A percentile compares a stretch with the other conserved stretches of the same genome.
Evolutionary conservation across 2,797 vertebrate genomes (phyloP).

Genomic region (Myioborus melanocephalus): DNA sequence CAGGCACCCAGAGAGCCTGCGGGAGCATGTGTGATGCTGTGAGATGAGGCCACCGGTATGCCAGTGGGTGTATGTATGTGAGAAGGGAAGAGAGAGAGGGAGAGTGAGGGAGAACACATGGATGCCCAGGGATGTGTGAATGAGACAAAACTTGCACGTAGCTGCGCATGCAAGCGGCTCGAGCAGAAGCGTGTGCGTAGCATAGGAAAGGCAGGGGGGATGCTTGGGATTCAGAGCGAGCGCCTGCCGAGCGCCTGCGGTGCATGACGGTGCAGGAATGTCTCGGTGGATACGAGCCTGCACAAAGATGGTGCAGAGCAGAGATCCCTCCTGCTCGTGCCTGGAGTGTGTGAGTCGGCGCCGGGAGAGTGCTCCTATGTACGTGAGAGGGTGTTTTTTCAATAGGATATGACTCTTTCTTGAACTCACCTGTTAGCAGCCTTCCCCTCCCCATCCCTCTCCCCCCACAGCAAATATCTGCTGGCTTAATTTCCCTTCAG

Average conservation of each 20-base stretch:
- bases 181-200: neutral
- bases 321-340: conserved; percentile 13
- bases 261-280: conserved; percentile 60
- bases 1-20: neutral
- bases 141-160: conserved; percentile 35
- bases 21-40: conserved; percentile 31
- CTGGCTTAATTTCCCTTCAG: conserved; percentile 54
- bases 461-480: conserved; percentile 16
- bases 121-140: conserved; percentile 50
- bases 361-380: accelerated
- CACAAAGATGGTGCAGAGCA: conserved; percentile 49
- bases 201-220: conserved; percentile 30
- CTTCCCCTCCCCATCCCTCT: neutral
- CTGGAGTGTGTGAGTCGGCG: neutral
- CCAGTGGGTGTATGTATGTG: conserved; percentile 11
- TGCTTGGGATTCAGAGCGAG: conserved; percentile 53
- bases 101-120: conserved; percentile 57
- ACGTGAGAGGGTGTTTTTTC: conserved; percentile 10
- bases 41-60: conserved; percentile 28
- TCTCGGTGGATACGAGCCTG: neutral
- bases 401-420: conserved; percentile 44
- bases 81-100: conserved; percentile 47
- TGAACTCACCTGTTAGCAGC: conserved; percentile 66
- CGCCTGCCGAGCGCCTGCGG: neutral
- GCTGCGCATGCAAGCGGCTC: neutral